Evolutionary conservation across 2,888 invertebrate species (phyloP).

Genomic region (Eupelmus urozonus): DNA sequence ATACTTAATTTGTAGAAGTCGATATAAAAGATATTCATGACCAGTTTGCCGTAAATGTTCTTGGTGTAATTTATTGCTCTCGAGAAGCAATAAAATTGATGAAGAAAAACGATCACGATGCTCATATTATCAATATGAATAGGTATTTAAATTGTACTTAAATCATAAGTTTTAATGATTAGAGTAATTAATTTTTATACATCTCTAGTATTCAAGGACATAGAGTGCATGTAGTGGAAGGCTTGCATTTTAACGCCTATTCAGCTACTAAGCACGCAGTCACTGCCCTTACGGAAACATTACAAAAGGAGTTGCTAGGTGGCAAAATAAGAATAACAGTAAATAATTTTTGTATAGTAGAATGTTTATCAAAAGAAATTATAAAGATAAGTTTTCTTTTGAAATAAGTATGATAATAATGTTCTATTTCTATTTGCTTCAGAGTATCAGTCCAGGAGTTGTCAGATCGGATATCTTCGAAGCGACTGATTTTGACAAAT

Average conservation of each 20-base stretch:
- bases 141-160: slow-evolving; percentile 59
- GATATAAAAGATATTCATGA: slow-evolving; percentile 37
- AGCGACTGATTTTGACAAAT: slow-evolving; percentile 11
- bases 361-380: no score
- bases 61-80: slow-evolving; percentile 67
- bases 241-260: slow-evolving; percentile 77
- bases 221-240: slow-evolving; percentile 75
- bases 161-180: no score
- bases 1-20: slow-evolving; percentile 22
- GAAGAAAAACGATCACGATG: slow-evolving; percentile 64
- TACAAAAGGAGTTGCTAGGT: slow-evolving; percentile 79
- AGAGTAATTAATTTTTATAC: slow-evolving; percentile 30
- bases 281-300: slow-evolving; percentile 80
- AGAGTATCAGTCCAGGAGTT: slow-evolving; percentile 83
- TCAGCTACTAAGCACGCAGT: slow-evolving; percentile 81
- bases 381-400: not conserved
- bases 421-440: slow-evolving; percentile 58
- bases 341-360: slow-evolving; percentile 1
- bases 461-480: slow-evolving; percentile 78
- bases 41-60: slow-evolving; percentile 65
- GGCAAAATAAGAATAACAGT: slow-evolving; percentile 64
- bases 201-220: slow-evolving; percentile 76
- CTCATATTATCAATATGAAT: slow-evolving; percentile 68
- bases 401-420: not conserved
- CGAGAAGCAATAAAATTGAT: slow-evolving; percentile 65